Evolutionary conservation across 2,888 invertebrate genomes (phyloP).

Genomic region (Yponomeuta sedellus): DNA sequence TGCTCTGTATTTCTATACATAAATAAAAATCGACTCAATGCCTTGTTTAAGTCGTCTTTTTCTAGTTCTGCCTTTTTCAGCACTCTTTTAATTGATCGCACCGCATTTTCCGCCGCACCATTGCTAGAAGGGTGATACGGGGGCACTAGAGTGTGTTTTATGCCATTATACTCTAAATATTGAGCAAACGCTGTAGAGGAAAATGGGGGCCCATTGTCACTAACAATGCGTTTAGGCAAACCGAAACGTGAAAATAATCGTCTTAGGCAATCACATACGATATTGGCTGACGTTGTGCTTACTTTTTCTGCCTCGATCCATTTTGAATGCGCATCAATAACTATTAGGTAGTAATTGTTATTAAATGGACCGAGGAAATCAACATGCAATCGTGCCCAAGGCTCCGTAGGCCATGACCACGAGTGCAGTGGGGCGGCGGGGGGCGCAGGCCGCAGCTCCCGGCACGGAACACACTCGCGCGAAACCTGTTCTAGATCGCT

Average conservation of each 20-base stretch:
- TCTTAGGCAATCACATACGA: conserved; percentile 17
- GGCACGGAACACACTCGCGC: conserved; percentile 24
- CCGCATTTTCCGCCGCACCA: conserved; percentile 18
- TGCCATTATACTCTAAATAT: conserved; percentile 20
- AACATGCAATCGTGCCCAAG: conserved; percentile 11
- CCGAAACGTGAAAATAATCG: conserved; percentile 21
- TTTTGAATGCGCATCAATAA: conserved; percentile 26
- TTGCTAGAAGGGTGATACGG: conserved; percentile 18
- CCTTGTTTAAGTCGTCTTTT: not conserved
- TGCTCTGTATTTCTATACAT: conserved; percentile 19
- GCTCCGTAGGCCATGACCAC: conserved; percentile 14
- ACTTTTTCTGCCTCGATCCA: conserved; percentile 26
- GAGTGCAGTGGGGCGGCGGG: conserved; percentile 14
- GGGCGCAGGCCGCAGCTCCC: conserved; percentile 7
- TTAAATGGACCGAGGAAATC: conserved; percentile 22
- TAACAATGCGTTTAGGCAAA: conserved; percentile 23
- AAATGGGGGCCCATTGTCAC: conserved; percentile 26
- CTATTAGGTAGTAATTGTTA: conserved; percentile 25
- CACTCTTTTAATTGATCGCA: conserved; percentile 13
- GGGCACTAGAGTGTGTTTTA: conserved; percentile 14
- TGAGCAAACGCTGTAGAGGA: conserved; percentile 18
- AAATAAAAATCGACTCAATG: conserved; percentile 17
- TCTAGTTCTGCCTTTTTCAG: conserved; percentile 18
- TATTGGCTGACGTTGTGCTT: conserved; percentile 17
- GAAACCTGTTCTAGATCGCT: conserved; percentile 23